Base-by-base conservation (phyloP, 2,113 vertebrate species). In the Chrysemys picta region DNA sequence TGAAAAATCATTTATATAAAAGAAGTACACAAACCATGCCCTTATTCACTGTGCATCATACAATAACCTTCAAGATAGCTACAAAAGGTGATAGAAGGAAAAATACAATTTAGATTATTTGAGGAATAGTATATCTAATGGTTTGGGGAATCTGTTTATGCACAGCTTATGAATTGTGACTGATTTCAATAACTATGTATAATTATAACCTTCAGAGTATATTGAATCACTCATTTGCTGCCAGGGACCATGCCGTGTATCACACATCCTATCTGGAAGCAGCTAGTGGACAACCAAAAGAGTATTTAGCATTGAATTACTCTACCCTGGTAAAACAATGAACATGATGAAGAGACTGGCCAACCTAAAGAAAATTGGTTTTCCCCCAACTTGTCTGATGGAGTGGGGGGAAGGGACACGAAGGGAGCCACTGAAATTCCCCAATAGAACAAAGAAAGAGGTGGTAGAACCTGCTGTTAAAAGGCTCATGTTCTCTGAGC, bases 171-270 rank as follows among this genome's bases (percentile, higher is more conserved):
- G 38, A 49, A 25, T 78, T 87, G 45, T 78, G 81, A 42, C 59
- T 0, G 1, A 5, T 52, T 79, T 65, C 42, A 80, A 0, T 17
- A n/a, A n/a, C 45, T 21, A 80, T 6, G 17, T 78, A 78, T 8
- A 53, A 16, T 31, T 78, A 85, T 65, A 79, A 80, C 56, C 50
- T 84, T 52, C 0, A 75, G 45, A 24, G 49, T 3, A 53, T 42
- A 62, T 21, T 0, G 0, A 50, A 52, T 49, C 82, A 90, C 25
- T 0, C 47, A 29, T 50, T 38, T 2, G 75, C 22, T 35, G 59
- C 10, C 22, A 85, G 54, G 3, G 31, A 69, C 25, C 47, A 9
- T 17, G 45, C 14, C 16, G 54, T 13, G 35, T 47, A 80, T 19
- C 6, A 57, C 9, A 22, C 2, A 25, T 35, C 5, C 53, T 14